A percentile compares a stretch with the other conserved stretches of the same genome.
Evolutionary conservation across 53 echinoderm and acorn worm species (phyloP).

Genomic region (Mesocentrotus franciscanus): DNA sequence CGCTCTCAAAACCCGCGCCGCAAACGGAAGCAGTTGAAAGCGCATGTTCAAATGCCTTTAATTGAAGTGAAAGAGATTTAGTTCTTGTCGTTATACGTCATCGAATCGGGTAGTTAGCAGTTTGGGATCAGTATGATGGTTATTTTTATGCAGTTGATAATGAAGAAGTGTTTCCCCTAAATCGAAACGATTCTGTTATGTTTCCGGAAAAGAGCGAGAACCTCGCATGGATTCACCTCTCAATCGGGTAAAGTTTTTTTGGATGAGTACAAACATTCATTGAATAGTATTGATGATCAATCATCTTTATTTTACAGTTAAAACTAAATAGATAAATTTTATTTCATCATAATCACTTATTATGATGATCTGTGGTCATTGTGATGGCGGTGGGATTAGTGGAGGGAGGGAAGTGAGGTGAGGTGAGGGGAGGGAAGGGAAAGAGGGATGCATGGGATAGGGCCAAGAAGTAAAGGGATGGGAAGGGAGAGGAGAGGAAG

Average conservation of each 20-base stretch:
- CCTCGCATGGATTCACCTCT: neutral
- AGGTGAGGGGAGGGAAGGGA: neutral
- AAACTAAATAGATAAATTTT: too few relatives aligned
- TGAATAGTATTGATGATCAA: neutral
- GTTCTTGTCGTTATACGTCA: neutral
- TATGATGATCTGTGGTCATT: neutral
- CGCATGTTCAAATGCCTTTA: slow-evolving; percentile 6
- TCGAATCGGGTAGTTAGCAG: neutral
- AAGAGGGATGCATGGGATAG: neutral
- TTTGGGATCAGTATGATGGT: neutral
- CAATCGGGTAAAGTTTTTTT: neutral
- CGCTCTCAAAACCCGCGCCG: neutral
- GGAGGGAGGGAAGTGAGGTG: neutral
- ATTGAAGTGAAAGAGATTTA: neutral
- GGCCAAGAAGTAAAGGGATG: neutral
- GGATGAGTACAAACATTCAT: neutral
- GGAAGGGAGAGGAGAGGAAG: neutral
- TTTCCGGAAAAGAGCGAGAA: neutral
- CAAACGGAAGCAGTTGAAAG: neutral
- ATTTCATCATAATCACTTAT: too few relatives aligned
- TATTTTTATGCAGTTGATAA: neutral
- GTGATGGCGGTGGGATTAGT: neutral
- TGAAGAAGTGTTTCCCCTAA: neutral
- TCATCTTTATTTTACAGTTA: too few relatives aligned
- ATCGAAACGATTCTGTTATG: neutral